Evolutionary conservation across 2,888 invertebrate genomes (phyloP).

Genomic region (Epirrhoe tristata): DNA sequence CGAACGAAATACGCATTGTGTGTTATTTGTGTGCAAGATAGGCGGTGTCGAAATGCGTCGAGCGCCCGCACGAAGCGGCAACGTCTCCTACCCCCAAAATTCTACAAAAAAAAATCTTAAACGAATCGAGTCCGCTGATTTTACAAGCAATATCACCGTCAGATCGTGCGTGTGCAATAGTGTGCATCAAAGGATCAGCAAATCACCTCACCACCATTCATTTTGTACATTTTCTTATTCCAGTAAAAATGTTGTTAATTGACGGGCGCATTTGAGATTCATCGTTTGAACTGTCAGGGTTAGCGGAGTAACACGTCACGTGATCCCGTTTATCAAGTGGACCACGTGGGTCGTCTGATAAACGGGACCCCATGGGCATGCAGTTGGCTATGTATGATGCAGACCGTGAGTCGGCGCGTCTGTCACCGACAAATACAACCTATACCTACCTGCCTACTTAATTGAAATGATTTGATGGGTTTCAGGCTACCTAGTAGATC

Average conservation of each 20-base stretch:
- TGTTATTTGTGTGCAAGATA: slow-evolving; percentile 16
- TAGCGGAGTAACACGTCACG: too few species aligned
- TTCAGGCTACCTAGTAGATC: slow-evolving; percentile 45
- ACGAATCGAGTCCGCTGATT: slow-evolving; percentile 33
- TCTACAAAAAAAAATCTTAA: slow-evolving; percentile 37
- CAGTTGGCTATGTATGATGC: not conserved
- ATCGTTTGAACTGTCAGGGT: not conserved
- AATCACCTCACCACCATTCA: slow-evolving; percentile 13
- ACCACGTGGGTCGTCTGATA: not conserved
- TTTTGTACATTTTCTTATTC: slow-evolving; percentile 33
- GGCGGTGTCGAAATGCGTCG: slow-evolving; percentile 16
- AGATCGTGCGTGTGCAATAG: not conserved
- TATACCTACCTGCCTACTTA: slow-evolving; percentile 36
- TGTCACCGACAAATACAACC: not conserved
- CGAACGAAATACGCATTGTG: slow-evolving; percentile 35
- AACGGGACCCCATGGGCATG: not conserved
- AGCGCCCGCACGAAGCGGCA: slow-evolving; percentile 51
- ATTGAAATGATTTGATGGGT: slow-evolving; percentile 36
- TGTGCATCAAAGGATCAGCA: slow-evolving; percentile 16
- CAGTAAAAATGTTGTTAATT: not conserved
- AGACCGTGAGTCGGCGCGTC: not conserved
- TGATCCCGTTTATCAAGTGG: too few species aligned
- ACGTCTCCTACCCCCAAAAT: slow-evolving; percentile 50
- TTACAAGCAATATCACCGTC: slow-evolving; percentile 29
- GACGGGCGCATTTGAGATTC: not conserved